Percentiles rank a stretch among this genome's conserved stretches.
Evolutionary conservation across 1,140 invertebrate species (phyloP).

Genomic region (Nylanderia fulva): DNA sequence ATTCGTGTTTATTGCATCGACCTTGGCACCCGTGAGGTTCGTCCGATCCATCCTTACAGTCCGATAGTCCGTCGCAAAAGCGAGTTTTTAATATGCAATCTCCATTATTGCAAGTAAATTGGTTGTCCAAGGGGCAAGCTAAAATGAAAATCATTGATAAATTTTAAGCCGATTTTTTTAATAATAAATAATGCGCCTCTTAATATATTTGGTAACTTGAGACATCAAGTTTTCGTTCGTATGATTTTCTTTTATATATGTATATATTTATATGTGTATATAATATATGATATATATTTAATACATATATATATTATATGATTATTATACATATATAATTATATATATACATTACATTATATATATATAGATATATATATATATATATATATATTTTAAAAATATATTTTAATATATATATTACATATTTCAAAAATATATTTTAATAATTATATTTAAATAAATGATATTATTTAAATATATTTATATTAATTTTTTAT

Average conservation of each 20-base stretch:
- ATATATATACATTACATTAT: too few relatives aligned
- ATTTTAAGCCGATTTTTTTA: not conserved
- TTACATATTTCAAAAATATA: too few relatives aligned
- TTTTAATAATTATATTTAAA: too few relatives aligned
- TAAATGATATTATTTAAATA: too few relatives aligned
- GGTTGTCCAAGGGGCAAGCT: constrained; percentile 84
- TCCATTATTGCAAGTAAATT: constrained; percentile 88
- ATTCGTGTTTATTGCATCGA: constrained; percentile 86
- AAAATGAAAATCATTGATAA: constrained; percentile 60
- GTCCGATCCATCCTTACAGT: constrained; percentile 90
- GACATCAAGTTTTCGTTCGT: not conserved
- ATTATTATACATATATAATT: too few relatives aligned
- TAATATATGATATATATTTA: too few relatives aligned
- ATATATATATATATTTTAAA: too few relatives aligned
- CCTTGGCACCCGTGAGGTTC: constrained; percentile 88
- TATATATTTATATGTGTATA: too few relatives aligned
- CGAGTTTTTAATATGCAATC: constrained; percentile 87
- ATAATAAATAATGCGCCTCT: not conserved
- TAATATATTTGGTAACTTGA: constrained; percentile 2
- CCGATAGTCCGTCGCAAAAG: constrained; percentile 88
- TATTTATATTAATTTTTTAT: too few relatives aligned
- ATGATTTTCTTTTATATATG: not conserved
- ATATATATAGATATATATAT: too few relatives aligned
- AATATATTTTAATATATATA: too few relatives aligned
- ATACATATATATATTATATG: too few relatives aligned